Evolutionary conservation across 2,797 vertebrate genomes (phyloP).

Genomic region (Cichlasoma orientale): DNA sequence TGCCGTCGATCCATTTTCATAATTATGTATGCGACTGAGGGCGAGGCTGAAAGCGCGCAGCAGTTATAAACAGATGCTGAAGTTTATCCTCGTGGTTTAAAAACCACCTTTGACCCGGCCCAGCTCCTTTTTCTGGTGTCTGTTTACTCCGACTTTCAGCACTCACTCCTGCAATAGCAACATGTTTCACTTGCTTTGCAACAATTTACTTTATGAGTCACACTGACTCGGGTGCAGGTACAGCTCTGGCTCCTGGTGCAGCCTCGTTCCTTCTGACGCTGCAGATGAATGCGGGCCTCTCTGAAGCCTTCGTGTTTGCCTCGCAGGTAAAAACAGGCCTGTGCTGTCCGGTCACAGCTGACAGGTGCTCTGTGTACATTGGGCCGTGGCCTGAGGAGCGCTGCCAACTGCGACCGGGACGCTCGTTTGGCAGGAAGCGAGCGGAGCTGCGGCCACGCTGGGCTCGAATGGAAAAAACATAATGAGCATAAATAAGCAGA

Average conservation of each 20-base stretch:
- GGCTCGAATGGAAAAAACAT: slow-evolving; percentile 56
- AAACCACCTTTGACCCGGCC: neutral
- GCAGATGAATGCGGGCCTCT: neutral
- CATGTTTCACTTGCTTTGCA: neutral
- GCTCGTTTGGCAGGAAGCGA: slow-evolving; percentile 41
- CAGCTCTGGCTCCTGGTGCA: neutral
- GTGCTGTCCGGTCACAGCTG: slow-evolving; percentile 32
- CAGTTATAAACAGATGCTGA: no score
- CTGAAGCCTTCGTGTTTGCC: neutral
- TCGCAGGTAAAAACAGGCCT: slow-evolving; percentile 39
- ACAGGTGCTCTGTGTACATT: slow-evolving; percentile 64
- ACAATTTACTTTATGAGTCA: neutral
- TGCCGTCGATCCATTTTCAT: neutral
- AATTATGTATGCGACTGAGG: neutral
- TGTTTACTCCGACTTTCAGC: neutral
- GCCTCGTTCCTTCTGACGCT: no score
- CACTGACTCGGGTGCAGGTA: neutral
- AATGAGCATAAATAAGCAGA: slow-evolving; percentile 60
- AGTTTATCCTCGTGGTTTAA: neutral
- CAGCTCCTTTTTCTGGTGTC: neutral
- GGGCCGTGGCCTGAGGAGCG: slow-evolving; percentile 22
- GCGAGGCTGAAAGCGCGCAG: no score
- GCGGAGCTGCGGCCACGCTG: slow-evolving; percentile 8
- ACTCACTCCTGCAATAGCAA: neutral
- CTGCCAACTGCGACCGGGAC: slow-evolving; percentile 63